Percentiles rank a stretch among this genome's conserved stretches.
Evolutionary conservation across 2,888 invertebrate genomes (phyloP).

Genomic region (Eulithis prunata): DNA sequence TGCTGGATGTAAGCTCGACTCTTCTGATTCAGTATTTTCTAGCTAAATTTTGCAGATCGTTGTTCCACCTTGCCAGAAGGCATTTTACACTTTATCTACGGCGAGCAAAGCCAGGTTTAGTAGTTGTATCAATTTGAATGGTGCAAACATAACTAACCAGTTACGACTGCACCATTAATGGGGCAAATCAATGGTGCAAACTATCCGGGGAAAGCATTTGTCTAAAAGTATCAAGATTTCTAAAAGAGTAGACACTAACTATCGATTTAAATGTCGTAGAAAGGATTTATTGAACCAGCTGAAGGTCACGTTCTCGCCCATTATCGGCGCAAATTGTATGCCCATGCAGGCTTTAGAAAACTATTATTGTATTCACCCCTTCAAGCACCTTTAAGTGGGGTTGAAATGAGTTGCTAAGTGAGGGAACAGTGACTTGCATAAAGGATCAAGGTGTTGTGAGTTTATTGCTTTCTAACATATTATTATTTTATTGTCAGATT

Average conservation of each 20-base stretch:
- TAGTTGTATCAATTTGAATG: too few species aligned
- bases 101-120: too few species aligned
- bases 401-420: slow-evolving; percentile 34
- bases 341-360: slow-evolving; percentile 55
- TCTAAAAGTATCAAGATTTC: slow-evolving; percentile 53
- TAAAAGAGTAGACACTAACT: slow-evolving; percentile 35
- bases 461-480: slow-evolving; percentile 18
- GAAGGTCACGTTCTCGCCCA: slow-evolving; percentile 69
- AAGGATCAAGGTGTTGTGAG: slow-evolving; percentile 26
- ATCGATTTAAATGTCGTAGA: slow-evolving; percentile 66
- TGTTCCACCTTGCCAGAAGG: too few species aligned
- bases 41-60: too few species aligned
- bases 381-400: slow-evolving; percentile 31
- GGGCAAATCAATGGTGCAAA: too few species aligned
- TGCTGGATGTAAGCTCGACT: too few species aligned
- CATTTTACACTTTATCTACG: too few species aligned
- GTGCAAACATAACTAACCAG: too few species aligned
- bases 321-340: slow-evolving; percentile 62
- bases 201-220: too few species aligned
- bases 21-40: too few species aligned
- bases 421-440: slow-evolving; percentile 36
- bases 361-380: slow-evolving; percentile 49
- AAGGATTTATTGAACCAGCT: slow-evolving; percentile 67
- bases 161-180: too few species aligned
- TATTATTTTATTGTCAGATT: background rate